Base-by-base conservation (phyloP, 2,888 invertebrate genomes). In the Bombylius major region DNA sequence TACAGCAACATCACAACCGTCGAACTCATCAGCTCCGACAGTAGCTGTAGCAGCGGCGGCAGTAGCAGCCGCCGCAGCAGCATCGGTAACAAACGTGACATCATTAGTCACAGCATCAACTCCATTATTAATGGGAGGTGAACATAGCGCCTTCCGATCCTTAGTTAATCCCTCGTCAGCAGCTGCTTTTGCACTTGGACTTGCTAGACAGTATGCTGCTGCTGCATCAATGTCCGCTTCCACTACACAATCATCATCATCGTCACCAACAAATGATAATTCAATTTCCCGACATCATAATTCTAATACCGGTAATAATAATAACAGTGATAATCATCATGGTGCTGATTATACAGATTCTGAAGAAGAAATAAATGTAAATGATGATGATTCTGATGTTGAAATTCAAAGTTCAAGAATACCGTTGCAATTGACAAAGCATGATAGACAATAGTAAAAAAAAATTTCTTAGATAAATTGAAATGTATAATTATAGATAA, bases 71-170 rank as follows among this genome's bases (percentile, higher is more conserved):
- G 60, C 57, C 50, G 56, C 57, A 57, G 60, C 58, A 56, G 54
- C 54, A 57, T 50, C 59, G 58, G 56, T 62, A 62, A 55, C 61
- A 55, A 60, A 60, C 59, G 62, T 56, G 56, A 65, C 63, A 59
- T 67, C 67, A 68, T 73, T 69, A 69, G 69, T 65, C 73, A 73
- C 70, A 73, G 73, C 70, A 74, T 72, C 73, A 73, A 69, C 67
- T 73, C 72, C 76, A 73, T 77, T 77, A 71, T 77, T 77, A 73
- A 89, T 91, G 88, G 90, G 91, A 75, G 90, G 91, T 77, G 89
- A 90, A 77, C 87, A 89, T 79, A 89, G 89, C 75, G 91, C 91
- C 14, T 91, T 91, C 74, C 86, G 86, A 63, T 82, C 87, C 34
- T 79, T 87, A 60, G 79, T 82, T 61, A 81, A 83, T 61, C 79